phyloP scores from a whole-genome alignment of 2,888 invertebrate genomes.

The Augiades crinisus region DNA sequence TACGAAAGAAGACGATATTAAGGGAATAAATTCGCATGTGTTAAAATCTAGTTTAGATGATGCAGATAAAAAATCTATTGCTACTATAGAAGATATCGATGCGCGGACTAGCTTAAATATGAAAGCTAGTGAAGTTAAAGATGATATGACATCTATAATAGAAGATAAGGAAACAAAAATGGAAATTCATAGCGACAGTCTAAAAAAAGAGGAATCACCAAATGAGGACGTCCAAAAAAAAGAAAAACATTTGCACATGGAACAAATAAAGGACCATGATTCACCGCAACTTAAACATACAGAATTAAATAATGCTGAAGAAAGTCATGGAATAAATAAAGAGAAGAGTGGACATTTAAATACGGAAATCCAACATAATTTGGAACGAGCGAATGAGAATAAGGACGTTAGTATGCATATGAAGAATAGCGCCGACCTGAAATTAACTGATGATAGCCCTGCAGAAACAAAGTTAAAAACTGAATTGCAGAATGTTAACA shows the following conservation, averaged over 20 bases:
- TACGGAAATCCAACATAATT: too few relatives aligned
- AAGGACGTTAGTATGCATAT: too few relatives aligned
- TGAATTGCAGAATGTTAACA: not conserved
- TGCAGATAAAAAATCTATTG: not conserved
- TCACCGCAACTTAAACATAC: too few relatives aligned
- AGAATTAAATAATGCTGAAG: not conserved
- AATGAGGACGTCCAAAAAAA: not conserved
- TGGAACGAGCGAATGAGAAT: too few relatives aligned
- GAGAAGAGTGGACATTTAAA: too few relatives aligned
- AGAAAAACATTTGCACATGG: not conserved
- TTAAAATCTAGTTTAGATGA: not conserved
- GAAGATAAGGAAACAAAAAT: conserved; percentile 31
- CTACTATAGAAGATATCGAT: not conserved
- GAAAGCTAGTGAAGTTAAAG: conserved; percentile 16
- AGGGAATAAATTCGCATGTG: not conserved
- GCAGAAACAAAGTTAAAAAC: not conserved
- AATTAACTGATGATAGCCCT: not conserved
- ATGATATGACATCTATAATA: conserved; percentile 33
- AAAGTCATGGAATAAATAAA: too few relatives aligned
- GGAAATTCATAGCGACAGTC: conserved; percentile 33
- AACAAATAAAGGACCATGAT: not conserved
- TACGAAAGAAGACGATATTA: conserved; percentile 5
- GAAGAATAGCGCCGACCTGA: not conserved
- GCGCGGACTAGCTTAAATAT: not conserved
- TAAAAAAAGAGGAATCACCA: conserved; percentile 26